Conservation (phyloP, 2,888 invertebrate genomes). For the Petrolisthes cinctipes region DNA sequence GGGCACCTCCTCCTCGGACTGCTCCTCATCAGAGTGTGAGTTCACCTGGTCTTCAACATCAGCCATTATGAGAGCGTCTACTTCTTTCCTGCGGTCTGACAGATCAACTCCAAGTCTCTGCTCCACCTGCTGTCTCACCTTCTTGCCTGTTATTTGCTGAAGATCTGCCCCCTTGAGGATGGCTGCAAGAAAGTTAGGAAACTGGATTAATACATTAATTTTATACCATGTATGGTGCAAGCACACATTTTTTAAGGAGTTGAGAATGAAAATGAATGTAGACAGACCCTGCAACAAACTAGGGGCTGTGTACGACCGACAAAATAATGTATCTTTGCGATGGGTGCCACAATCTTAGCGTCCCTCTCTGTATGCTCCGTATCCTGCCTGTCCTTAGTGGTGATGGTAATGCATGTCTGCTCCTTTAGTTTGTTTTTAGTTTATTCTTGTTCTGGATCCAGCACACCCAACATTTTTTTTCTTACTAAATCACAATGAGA, state of each 20-base stretch:
- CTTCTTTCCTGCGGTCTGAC: constrained; percentile 82
- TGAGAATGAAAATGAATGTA: no score
- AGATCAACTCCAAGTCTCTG: constrained; percentile 83
- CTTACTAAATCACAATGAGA: no score
- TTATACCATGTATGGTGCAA: background rate
- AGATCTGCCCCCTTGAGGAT: constrained; percentile 86
- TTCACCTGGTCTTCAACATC: constrained; percentile 74
- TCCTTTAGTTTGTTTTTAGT: no score
- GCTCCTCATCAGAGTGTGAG: constrained; percentile 69
- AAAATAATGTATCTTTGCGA: no score
- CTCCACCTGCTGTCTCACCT: constrained; percentile 88
- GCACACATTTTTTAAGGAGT: background rate
- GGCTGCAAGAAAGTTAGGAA: constrained; percentile 39
- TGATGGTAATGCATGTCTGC: no score
- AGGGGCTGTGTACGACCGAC: no score
- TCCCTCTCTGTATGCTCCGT: no score
- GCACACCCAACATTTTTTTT: no score
- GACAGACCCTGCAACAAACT: no score
- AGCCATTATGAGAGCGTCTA: constrained; percentile 86
- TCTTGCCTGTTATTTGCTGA: constrained; percentile 86
- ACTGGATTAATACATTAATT: constrained; percentile 19
- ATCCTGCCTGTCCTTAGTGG: no score
- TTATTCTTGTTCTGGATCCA: no score
- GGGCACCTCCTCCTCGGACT: constrained; percentile 69
- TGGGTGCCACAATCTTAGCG: no score